Percentiles rank a stretch among this genome's conserved stretches.
Conservation (phyloP, 2,888 invertebrate genomes). For the Carterocephalus palaemon region DNA sequence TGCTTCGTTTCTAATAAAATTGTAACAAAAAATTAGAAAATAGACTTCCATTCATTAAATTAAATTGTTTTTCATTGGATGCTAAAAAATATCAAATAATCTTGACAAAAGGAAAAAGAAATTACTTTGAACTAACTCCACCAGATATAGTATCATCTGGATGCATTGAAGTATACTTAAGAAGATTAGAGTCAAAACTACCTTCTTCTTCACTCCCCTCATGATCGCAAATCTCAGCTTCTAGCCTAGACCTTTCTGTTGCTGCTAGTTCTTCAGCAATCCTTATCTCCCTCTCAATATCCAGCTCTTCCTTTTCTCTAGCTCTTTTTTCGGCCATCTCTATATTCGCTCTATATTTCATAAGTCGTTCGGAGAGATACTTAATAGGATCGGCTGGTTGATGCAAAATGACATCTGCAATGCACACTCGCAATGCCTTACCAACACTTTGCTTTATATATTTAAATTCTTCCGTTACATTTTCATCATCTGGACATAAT, state of each 20-base stretch:
- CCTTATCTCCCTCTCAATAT: constrained; percentile 52
- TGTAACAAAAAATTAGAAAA: too few relatives aligned
- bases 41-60: too few relatives aligned
- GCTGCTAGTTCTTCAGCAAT: constrained; percentile 57
- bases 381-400: constrained; percentile 70
- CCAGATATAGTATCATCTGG: constrained; percentile 40
- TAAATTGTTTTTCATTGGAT: too few relatives aligned
- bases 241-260: constrained; percentile 51
- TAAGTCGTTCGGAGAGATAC: constrained; percentile 52
- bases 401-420: constrained; percentile 59
- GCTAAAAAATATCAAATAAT: too few relatives aligned
- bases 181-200: constrained; percentile 63
- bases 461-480: constrained; percentile 65
- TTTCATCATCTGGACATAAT: constrained; percentile 58
- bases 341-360: constrained; percentile 62
- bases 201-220: constrained; percentile 65
- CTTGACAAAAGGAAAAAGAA: constrained; percentile 9
- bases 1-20: too few relatives aligned
- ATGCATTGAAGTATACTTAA: constrained; percentile 48
- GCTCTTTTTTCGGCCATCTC: constrained; percentile 54
- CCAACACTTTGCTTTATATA: constrained; percentile 64
- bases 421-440: constrained; percentile 57
- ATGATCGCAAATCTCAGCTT: constrained; percentile 46
- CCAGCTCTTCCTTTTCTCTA: constrained; percentile 54
- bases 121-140: constrained; percentile 42